Percentiles rank a stretch among this genome's conserved stretches.
Conservation (phyloP, 2,888 invertebrate species). For the Philereme transversata region DNA sequence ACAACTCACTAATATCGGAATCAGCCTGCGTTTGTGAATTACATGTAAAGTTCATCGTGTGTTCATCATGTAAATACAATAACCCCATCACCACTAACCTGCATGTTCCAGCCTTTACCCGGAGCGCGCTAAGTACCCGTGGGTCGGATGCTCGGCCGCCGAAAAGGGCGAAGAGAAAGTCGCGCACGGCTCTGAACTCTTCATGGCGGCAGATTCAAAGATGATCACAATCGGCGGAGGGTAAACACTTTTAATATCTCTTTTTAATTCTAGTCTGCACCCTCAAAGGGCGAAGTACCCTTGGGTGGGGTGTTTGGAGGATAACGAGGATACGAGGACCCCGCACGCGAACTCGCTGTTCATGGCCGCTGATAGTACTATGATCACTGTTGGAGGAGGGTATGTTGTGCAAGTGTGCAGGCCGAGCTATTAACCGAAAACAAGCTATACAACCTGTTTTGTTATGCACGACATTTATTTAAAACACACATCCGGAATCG, state of each 20-base stretch:
- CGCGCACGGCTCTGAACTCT: slow-evolving; percentile 94
- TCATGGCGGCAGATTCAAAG: slow-evolving; percentile 97
- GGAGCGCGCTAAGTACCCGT: slow-evolving; percentile 95
- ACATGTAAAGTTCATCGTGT: background rate
- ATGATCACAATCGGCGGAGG: slow-evolving; percentile 99
- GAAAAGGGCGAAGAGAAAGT: slow-evolving; percentile 70
- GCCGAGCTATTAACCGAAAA: too few species aligned
- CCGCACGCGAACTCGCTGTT: slow-evolving; percentile 93
- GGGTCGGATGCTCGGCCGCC: slow-evolving; percentile 90
- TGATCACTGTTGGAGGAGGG: slow-evolving; percentile 98
- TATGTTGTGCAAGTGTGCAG: slow-evolving; percentile 74
- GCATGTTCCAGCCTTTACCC: slow-evolving; percentile 87
- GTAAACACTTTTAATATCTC: slow-evolving; percentile 80
- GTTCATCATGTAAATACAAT: slow-evolving; percentile 4
- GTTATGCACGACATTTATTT: too few species aligned
- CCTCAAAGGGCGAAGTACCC: slow-evolving; percentile 94
- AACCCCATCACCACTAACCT: slow-evolving; percentile 32
- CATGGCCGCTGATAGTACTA: slow-evolving; percentile 96
- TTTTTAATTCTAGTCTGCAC: slow-evolving; percentile 79
- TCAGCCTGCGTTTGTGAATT: too few species aligned
- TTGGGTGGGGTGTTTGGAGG: slow-evolving; percentile 95
- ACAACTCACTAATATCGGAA: too few species aligned
- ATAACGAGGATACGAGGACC: slow-evolving; percentile 58
- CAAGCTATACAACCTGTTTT: too few species aligned
- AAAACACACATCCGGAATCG: too few species aligned